Evolutionary conservation across 2,113 vertebrate genomes (phyloP).

Genomic region (Sebastes schlegelii): DNA sequence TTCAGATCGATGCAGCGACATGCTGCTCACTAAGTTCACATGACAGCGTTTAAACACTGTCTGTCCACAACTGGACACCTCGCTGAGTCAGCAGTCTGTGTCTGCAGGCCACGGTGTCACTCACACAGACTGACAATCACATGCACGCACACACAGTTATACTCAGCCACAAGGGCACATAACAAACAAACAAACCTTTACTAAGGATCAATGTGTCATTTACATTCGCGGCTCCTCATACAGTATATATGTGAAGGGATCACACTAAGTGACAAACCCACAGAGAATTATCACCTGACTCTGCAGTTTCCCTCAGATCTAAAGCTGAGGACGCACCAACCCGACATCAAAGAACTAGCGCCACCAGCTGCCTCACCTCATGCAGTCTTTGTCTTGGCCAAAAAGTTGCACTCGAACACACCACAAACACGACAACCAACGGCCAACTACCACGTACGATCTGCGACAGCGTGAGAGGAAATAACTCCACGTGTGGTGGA

Average conservation of each 20-base stretch:
- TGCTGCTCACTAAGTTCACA: conserved; percentile 7
- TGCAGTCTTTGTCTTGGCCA: no score
- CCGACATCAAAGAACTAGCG: no score
- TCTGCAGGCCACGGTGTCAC: conserved; percentile 25
- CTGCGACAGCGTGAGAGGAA: no score
- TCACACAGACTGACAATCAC: conserved; percentile 20
- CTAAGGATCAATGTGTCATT: neutral
- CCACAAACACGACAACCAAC: no score
- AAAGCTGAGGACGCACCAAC: no score
- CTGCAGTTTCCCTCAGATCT: neutral
- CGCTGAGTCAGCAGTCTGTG: conserved; percentile 58
- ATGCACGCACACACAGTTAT: neutral
- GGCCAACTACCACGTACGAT: no score
- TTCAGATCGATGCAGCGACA: conserved; percentile 16
- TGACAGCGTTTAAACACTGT: conserved; percentile 33
- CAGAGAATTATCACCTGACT: neutral
- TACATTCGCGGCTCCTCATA: neutral
- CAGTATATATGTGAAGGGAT: neutral
- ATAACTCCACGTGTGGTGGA: no score
- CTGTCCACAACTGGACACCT: conserved; percentile 32
- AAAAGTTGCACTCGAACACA: no score
- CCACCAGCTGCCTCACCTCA: no score
- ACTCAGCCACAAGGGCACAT: neutral
- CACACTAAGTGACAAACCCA: neutral
- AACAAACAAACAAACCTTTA: conserved; percentile 20